Evolutionary conservation across 1,140 invertebrate species (phyloP).

Genomic region (Arctopsyche grandis): DNA sequence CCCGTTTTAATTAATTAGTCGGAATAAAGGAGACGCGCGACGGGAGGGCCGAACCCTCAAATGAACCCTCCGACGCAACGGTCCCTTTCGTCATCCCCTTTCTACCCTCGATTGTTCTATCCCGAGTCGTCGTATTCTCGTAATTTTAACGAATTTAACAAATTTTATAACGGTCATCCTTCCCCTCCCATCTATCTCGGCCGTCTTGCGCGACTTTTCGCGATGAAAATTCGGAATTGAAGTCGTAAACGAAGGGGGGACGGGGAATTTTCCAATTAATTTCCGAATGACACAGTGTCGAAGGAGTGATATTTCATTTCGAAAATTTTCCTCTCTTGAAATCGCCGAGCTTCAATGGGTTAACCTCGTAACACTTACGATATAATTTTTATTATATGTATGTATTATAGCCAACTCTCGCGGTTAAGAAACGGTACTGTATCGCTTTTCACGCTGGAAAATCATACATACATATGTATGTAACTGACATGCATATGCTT

Average conservation of each 20-base stretch:
- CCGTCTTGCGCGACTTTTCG: neutral
- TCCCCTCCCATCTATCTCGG: slow-evolving; percentile 4
- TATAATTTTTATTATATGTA: too few relatives aligned
- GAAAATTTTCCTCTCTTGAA: neutral
- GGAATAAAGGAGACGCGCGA: slow-evolving; percentile 32
- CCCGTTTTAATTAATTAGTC: slow-evolving; percentile 46
- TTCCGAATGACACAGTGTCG: neutral
- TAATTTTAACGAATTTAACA: slow-evolving; percentile 11
- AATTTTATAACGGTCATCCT: slow-evolving; percentile 9
- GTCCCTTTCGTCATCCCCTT: too few relatives aligned
- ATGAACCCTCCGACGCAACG: neutral
- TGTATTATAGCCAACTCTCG: neutral
- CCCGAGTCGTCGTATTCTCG: slow-evolving; percentile 24
- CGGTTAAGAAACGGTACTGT: neutral
- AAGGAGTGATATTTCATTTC: neutral
- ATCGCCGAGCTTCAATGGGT: neutral
- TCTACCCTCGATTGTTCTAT: neutral
- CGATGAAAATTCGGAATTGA: too few relatives aligned
- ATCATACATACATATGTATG: neutral
- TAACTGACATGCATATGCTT: too few relatives aligned
- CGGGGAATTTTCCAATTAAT: neutral
- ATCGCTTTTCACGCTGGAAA: slow-evolving; percentile 18
- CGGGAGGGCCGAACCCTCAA: slow-evolving; percentile 26
- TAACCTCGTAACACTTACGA: slow-evolving; percentile 14
- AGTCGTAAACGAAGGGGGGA: too few relatives aligned